phyloP scores from a whole-genome alignment of 2,797 vertebrate species.

The Cheirogaleus major region DNA sequence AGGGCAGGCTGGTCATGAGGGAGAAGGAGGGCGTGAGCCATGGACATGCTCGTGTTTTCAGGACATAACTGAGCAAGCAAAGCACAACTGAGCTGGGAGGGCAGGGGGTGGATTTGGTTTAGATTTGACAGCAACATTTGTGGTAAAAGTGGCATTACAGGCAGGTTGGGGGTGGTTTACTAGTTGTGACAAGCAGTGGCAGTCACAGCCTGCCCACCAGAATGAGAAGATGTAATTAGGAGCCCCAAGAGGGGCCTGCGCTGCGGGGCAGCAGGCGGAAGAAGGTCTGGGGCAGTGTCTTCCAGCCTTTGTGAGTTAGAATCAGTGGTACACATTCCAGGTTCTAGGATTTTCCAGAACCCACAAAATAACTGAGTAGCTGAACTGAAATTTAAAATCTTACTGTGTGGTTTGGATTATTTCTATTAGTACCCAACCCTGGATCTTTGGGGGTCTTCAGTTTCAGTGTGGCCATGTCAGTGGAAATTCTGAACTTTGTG shows the following conservation, averaged over 20 bases:
- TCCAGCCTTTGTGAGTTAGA: neutral
- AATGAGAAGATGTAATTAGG: neutral
- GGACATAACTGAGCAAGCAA: neutral
- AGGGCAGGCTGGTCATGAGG: neutral
- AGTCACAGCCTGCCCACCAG: neutral
- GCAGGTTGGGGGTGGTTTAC: neutral
- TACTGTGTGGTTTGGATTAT: neutral
- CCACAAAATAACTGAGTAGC: neutral
- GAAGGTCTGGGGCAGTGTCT: neutral
- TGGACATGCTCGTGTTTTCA: neutral
- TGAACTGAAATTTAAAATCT: slow-evolving; percentile 9
- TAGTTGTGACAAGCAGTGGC: neutral
- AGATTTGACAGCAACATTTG: neutral
- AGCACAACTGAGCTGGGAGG: neutral
- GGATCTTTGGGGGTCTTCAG: neutral
- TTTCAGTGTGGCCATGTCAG: neutral
- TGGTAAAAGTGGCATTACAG: neutral
- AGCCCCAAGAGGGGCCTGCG: neutral
- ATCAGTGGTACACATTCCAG: neutral
- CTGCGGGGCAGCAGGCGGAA: neutral
- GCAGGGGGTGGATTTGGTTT: neutral
- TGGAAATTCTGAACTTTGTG: neutral
- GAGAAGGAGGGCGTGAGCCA: neutral
- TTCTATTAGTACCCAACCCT: slow-evolving; percentile 21
- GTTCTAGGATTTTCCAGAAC: slow-evolving; percentile 10